Percentiles rank a stretch among this genome's conserved stretches.
Conservation (phyloP, 2,888 invertebrate species). For the Alentia gelatinosa region DNA sequence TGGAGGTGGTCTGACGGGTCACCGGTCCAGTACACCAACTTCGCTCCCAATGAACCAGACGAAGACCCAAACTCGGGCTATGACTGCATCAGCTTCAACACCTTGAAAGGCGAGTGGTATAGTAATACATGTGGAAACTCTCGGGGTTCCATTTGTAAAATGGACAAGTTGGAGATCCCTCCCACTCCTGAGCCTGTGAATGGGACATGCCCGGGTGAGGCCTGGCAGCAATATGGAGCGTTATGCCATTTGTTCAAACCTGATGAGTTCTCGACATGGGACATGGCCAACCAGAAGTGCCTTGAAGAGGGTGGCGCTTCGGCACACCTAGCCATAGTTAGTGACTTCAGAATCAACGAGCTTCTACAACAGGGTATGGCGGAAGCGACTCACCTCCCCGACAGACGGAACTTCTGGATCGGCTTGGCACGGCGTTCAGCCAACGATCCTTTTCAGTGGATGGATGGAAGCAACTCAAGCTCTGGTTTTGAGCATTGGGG, state of each 20-base stretch:
- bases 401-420: not conserved
- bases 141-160: not conserved
- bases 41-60: not conserved
- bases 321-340: not conserved
- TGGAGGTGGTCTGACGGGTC: not conserved
- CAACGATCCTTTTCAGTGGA: not conserved
- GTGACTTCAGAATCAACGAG: not conserved
- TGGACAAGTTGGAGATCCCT: slow-evolving; percentile 23
- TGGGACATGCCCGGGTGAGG: slow-evolving; percentile 53
- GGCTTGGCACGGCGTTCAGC: not conserved
- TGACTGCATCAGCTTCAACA: not conserved
- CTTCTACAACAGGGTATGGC: not conserved
- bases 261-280: slow-evolving; percentile 54
- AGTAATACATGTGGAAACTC: not conserved
- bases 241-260: slow-evolving; percentile 59
- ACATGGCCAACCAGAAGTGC: slow-evolving; percentile 51
- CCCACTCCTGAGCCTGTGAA: not conserved
- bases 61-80: not conserved
- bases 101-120: not conserved
- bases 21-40: not conserved
- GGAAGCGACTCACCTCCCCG: not conserved
- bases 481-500: not conserved
- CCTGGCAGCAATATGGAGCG: slow-evolving; percentile 56
- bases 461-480: not conserved
- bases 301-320: no score